Evolutionary conservation across 2,888 invertebrate species (phyloP).

Genomic region (Pilophorus perplexus): DNA sequence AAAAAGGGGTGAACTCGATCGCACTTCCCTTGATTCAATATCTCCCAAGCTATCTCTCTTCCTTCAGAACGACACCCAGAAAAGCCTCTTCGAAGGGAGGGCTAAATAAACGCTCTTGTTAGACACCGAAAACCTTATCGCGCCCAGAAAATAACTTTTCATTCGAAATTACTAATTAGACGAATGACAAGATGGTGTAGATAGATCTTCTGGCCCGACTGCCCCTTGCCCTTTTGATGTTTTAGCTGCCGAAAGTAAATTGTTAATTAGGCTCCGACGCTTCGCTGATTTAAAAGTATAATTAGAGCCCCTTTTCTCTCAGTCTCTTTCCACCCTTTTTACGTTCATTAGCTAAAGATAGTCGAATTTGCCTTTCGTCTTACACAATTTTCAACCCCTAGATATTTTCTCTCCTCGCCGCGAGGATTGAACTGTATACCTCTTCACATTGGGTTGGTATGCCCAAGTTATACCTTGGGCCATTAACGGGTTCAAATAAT

Average conservation of each 20-base stretch:
- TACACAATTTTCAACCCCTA: no score
- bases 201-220: background rate
- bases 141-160: slow-evolving; percentile 17
- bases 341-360: slow-evolving; percentile 16
- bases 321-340: slow-evolving; percentile 2
- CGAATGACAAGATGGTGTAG: slow-evolving; percentile 19
- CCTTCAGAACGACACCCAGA: background rate
- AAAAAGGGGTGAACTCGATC: slow-evolving; percentile 11
- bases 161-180: slow-evolving; percentile 17
- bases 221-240: slow-evolving; percentile 23
- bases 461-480: no score
- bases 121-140: slow-evolving; percentile 9
- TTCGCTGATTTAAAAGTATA: slow-evolving; percentile 35
- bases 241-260: slow-evolving; percentile 32
- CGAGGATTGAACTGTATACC: no score
- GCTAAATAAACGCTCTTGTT: slow-evolving; percentile 6
- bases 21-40: slow-evolving; percentile 1
- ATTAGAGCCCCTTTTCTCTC: slow-evolving; percentile 2
- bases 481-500: no score
- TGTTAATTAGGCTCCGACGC: slow-evolving; percentile 32
- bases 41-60: background rate
- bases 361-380: slow-evolving; percentile 4
- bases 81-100: background rate
- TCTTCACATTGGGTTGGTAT: no score
- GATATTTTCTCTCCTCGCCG: no score